Base-by-base conservation (phyloP, 2,797 vertebrate genomes). In the Oreonectes daqikongensis region DNA sequence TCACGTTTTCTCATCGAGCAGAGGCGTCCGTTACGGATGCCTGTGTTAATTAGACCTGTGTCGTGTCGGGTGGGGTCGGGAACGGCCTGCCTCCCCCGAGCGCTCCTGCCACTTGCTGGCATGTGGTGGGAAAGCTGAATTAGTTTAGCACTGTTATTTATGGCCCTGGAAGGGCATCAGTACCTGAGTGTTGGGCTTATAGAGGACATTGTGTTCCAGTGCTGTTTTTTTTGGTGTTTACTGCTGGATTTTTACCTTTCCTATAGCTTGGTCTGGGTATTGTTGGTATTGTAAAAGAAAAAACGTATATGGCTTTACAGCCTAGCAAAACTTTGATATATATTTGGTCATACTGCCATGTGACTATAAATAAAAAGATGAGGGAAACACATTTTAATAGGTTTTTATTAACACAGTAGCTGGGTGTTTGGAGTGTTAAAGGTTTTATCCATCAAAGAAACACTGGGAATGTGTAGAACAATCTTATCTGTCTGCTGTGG, bases 1-100 rank as follows among this genome's bases (percentile, higher is more conserved):
- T 66, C 69, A 65, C 46, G n/a, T 81, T 78, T 81, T 59, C 59
- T 59, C 77, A 75, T 79, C 72, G 65, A 26, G 67, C 57, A 18
- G 65, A 78, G 76, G 32, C 28, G 68, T 71, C 81, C 57, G 26
- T 72, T 26, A 73, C 67, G 64, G 79, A 79, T 77, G 79, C 79
- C 77, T 52, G 81, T 82, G 82, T 88, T 86, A 85, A 86, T 86
- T 85, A 83, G 80, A 77, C 84, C 64, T 64, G 52, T 78, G 82
- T 82, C 26, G 72, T 73, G 77, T 71, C 28, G 52, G 66, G 46
- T 66, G 68, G 72, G 63, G 46, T 38, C 60, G 11, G 42, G 42
- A 24, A 61, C 75, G 57, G 72, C 75, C 80, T 38, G 26, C 24
- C 77, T 64, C 69, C 77, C 60, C 28, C 28, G 61, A 42, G 35